phyloP scores from a whole-genome alignment of 2,113 vertebrate genomes.

The Tichodroma muraria region DNA sequence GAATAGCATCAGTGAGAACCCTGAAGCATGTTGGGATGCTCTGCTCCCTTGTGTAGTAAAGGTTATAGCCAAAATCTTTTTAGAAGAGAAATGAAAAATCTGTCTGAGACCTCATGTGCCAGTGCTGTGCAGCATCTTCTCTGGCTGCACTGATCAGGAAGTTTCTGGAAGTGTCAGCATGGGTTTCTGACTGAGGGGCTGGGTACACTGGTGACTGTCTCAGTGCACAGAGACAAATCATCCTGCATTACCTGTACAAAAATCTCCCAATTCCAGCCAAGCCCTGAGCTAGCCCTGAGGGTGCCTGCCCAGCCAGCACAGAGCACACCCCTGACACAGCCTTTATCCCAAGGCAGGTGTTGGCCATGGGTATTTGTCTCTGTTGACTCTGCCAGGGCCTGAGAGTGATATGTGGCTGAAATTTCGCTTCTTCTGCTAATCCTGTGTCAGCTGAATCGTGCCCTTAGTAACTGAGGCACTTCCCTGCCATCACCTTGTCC shows the following conservation, averaged over 20 bases:
- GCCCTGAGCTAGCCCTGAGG: not conserved
- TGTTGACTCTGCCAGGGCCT: not conserved
- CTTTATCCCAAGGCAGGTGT: not conserved
- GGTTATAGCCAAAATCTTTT: not conserved
- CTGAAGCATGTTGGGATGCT: not conserved
- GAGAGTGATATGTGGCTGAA: not conserved
- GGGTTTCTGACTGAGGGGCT: not conserved
- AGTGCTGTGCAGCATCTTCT: not conserved
- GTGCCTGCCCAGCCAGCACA: not conserved
- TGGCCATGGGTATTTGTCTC: fast-evolving
- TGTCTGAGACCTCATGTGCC: not conserved
- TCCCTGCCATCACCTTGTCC: not conserved
- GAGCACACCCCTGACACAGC: not conserved
- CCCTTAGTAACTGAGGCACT: not conserved
- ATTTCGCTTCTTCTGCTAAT: not conserved
- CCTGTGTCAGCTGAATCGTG: not conserved
- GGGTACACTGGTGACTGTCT: not conserved
- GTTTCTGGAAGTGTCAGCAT: not conserved
- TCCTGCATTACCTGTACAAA: not conserved
- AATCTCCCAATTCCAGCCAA: not conserved
- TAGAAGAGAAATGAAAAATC: not conserved
- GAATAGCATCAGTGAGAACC: not conserved
- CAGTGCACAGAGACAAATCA: not conserved
- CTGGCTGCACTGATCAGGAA: not conserved
- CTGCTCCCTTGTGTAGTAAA: not conserved